Conservation (phyloP, 2,888 invertebrate species). For the Orthonychiurus folsomi region DNA sequence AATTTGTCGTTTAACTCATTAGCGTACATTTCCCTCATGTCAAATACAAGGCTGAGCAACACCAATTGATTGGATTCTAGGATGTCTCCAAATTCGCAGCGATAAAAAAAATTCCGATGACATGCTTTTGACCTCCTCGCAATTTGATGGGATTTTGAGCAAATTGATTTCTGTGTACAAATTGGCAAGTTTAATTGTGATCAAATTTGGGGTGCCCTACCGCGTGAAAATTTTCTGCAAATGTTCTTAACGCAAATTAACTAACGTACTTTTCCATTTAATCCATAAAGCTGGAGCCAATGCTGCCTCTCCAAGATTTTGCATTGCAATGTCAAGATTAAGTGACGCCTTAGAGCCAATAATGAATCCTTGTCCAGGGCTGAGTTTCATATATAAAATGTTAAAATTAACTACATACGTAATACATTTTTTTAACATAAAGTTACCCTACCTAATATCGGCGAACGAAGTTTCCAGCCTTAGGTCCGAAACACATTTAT, state of each 20-base stretch:
- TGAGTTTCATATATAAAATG: slow-evolving; percentile 11
- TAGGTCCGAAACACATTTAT: slow-evolving; percentile 50
- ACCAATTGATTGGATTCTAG: slow-evolving; percentile 14
- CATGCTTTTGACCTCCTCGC: background rate
- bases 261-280: slow-evolving; percentile 19
- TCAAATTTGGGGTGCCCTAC: too few relatives aligned
- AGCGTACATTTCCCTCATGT: slow-evolving; percentile 18
- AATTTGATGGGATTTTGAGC: slow-evolving; percentile 9
- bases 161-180: slow-evolving; percentile 15
- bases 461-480: slow-evolving; percentile 42
- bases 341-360: slow-evolving; percentile 42
- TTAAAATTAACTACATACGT: slow-evolving; percentile 3
- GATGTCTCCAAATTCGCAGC: slow-evolving; percentile 20
- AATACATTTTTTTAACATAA: slow-evolving; percentile 9
- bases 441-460: slow-evolving; percentile 15
- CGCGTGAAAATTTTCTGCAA: too few relatives aligned
- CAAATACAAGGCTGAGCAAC: slow-evolving; percentile 23
- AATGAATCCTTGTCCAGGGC: slow-evolving; percentile 32
- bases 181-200: too few relatives aligned
- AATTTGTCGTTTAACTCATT: slow-evolving; percentile 14
- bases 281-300: slow-evolving; percentile 42
- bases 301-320: slow-evolving; percentile 44
- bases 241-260: slow-evolving; percentile 18
- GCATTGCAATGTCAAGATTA: slow-evolving; percentile 41
- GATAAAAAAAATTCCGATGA: too few relatives aligned